These are phyloP conservation scores for Mastomys natalensis DNA, from an alignment of 2,113 vertebrate genomes.

Conservation along the genomic window DNA sequence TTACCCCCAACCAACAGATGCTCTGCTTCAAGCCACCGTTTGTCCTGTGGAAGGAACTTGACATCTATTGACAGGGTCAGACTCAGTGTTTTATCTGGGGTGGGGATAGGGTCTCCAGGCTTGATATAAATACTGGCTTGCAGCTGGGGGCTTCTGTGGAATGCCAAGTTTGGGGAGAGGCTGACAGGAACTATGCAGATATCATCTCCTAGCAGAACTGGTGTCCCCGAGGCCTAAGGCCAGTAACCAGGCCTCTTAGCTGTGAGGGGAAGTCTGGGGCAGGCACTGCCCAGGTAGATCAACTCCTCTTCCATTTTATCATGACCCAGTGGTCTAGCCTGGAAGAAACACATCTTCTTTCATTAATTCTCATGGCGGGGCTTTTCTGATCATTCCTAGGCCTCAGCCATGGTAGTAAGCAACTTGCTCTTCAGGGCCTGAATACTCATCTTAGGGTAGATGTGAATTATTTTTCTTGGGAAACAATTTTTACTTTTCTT, in stretches of 20 bases:
- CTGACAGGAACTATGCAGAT: neutral
- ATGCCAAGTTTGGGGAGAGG: rapidly evolving
- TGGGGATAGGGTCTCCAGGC: rapidly evolving
- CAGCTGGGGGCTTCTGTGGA: too few species aligned
- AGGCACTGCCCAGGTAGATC: neutral
- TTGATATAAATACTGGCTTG: neutral
- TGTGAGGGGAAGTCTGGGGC: neutral
- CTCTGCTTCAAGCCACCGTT: neutral
- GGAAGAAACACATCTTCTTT: neutral
- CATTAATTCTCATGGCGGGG: neutral
- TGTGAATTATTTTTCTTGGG: neutral
- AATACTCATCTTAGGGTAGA: neutral
- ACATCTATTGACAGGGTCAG: rapidly evolving
- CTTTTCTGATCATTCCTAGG: neutral
- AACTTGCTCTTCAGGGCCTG: neutral
- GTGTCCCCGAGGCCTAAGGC: rapidly evolving
- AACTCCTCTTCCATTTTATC: too few species aligned
- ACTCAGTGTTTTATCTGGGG: neutral
- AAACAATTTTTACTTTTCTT: neutral
- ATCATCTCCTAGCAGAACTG: rapidly evolving
- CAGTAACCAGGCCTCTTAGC: neutral
- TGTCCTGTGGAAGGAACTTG: rapidly evolving
- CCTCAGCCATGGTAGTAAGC: rapidly evolving
- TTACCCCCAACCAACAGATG: neutral
- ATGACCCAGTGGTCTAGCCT: neutral